phyloP scores from a whole-genome alignment of 2,113 vertebrate genomes.

The Proteles cristata region DNA sequence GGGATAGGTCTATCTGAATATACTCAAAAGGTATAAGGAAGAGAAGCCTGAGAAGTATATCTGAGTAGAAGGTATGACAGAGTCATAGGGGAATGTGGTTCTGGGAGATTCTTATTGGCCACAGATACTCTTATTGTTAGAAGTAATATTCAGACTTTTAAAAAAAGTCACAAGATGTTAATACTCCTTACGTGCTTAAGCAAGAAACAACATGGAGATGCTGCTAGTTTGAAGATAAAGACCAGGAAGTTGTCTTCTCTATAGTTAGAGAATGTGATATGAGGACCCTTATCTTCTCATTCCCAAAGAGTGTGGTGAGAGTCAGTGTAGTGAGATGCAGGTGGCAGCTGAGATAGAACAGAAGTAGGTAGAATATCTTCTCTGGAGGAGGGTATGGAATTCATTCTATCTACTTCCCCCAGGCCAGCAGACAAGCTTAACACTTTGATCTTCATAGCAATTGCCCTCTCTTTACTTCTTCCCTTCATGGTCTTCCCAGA shows the following conservation, averaged over 20 bases:
- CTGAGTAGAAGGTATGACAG: not conserved
- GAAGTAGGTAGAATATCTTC: not conserved
- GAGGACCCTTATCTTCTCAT: not conserved
- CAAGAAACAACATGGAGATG: not conserved
- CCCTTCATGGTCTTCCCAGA: not conserved
- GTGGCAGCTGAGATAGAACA: not conserved
- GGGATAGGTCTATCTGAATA: not conserved
- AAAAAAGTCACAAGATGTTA: not conserved
- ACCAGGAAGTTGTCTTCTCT: not conserved
- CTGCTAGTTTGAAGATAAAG: not conserved
- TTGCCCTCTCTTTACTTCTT: not conserved
- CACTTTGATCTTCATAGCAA: not conserved
- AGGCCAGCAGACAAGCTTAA: not conserved
- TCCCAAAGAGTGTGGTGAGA: not conserved
- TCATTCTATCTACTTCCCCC: not conserved
- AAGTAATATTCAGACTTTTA: not conserved
- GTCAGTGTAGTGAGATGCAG: not conserved
- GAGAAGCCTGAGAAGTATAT: not conserved
- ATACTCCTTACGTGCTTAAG: not conserved
- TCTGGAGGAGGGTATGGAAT: constrained; percentile 31
- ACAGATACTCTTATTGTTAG: constrained; percentile 13
- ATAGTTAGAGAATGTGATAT: not conserved
- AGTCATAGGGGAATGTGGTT: not conserved
- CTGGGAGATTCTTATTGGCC: not conserved
- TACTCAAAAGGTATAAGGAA: not conserved